Conservation (phyloP, 1,140 invertebrate species). For the Cataglyphis hispanica region DNA sequence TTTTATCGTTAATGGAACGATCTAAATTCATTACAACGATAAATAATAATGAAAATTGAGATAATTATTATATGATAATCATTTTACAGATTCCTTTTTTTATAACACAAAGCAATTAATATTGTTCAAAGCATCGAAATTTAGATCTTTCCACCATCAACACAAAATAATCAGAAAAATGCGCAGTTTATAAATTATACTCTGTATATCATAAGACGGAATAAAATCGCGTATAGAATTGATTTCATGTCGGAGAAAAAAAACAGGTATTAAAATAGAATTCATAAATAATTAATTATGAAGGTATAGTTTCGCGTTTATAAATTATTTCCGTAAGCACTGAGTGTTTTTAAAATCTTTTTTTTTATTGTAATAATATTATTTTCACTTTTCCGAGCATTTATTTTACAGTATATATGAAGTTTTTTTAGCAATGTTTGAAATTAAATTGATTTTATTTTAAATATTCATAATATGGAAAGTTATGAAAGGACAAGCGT, state of each 20-base stretch:
- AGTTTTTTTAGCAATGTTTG: slow-evolving; percentile 2
- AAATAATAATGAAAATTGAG: background rate
- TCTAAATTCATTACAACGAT: background rate
- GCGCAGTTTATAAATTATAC: background rate
- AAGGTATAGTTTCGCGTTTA: background rate
- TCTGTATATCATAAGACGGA: background rate
- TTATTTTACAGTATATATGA: background rate
- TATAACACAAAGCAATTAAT: background rate
- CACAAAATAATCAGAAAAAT: slow-evolving; percentile 13
- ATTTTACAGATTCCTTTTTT: background rate
- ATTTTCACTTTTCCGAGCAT: background rate
- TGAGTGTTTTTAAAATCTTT: background rate
- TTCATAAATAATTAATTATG: background rate
- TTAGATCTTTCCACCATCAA: slow-evolving; percentile 20
- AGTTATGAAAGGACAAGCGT: slow-evolving; percentile 47
- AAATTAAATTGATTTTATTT: background rate
- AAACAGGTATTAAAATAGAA: background rate
- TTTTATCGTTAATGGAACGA: slow-evolving; percentile 6
- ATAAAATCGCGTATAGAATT: background rate
- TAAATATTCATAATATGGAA: background rate
- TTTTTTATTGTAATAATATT: background rate
- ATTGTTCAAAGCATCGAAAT: background rate
- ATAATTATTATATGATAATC: background rate
- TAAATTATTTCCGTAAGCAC: background rate
- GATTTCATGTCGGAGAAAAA: background rate